These are phyloP conservation scores for Furcula furcula DNA, from an alignment of 2,888 invertebrate species.

Conservation along the genomic window DNA sequence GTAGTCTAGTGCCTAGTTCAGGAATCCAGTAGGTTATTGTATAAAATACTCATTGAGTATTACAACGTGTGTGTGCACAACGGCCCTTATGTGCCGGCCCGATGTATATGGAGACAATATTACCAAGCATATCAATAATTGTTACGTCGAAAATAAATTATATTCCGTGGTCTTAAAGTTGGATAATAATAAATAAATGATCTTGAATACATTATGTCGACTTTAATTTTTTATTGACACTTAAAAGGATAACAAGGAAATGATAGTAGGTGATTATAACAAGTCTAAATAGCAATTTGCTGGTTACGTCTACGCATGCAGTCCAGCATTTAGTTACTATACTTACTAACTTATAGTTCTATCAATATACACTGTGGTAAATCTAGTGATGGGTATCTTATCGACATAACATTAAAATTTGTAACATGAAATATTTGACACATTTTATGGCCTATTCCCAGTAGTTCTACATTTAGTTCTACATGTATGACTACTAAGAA, in stretches of 20 bases:
- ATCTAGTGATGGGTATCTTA: conserved; percentile 2
- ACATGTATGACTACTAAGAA: too few relatives aligned
- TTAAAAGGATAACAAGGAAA: conserved; percentile 16
- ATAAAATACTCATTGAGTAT: conserved; percentile 7
- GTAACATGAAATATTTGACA: conserved; percentile 23
- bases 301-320: background rate
- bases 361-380: background rate
- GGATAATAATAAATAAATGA: conserved; percentile 32
- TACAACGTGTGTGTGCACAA: conserved; percentile 5
- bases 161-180: conserved; percentile 14
- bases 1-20: conserved; percentile 26
- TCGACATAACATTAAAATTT: conserved; percentile 12
- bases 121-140: conserved; percentile 13
- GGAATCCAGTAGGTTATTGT: conserved; percentile 9
- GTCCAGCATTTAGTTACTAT: background rate
- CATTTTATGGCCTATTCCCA: too few relatives aligned
- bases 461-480: too few relatives aligned
- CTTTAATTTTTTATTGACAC: conserved; percentile 24
- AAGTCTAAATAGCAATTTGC: conserved; percentile 10
- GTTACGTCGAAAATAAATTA: conserved; percentile 27
- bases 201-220: conserved; percentile 25
- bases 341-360: background rate
- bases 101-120: conserved; percentile 5
- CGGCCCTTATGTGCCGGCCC: conserved; percentile 7
- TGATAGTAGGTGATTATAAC: conserved; percentile 4